Conservation (phyloP, 2,888 invertebrate genomes). For the Lottia gigantea region DNA sequence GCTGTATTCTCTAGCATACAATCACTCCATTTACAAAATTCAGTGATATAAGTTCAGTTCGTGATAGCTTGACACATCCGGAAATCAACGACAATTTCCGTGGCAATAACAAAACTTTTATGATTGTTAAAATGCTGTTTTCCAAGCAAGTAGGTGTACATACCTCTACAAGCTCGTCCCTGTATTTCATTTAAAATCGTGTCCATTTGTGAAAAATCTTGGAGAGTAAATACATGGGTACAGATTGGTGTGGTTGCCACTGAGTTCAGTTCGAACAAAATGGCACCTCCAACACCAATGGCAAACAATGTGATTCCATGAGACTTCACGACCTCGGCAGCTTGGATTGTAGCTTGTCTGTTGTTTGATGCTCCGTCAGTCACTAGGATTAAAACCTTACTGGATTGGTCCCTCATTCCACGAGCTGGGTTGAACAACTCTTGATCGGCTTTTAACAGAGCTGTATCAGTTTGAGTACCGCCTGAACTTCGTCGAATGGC, state of each 20-base stretch:
- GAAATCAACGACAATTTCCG: too few species aligned
- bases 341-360: not conserved
- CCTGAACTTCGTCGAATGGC: not conserved
- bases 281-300: slow-evolving; percentile 24
- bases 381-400: slow-evolving; percentile 19
- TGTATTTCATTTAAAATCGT: slow-evolving; percentile 25
- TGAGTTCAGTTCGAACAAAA: slow-evolving; percentile 19
- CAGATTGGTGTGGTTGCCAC: slow-evolving; percentile 20
- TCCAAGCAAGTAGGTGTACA: not conserved
- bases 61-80: too few species aligned
- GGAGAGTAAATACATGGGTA: slow-evolving; percentile 21
- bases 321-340: slow-evolving; percentile 12
- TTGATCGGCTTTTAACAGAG: slow-evolving; percentile 9
- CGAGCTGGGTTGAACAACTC: not conserved
- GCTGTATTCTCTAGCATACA: too few species aligned
- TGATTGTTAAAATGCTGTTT: too few species aligned
- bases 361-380: slow-evolving; percentile 21
- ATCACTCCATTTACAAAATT: too few species aligned
- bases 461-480: slow-evolving; percentile 6
- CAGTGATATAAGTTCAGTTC: too few species aligned
- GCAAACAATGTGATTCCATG: slow-evolving; percentile 20
- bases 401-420: not conserved
- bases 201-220: slow-evolving; percentile 24
- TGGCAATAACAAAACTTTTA: too few species aligned
- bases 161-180: slow-evolving; percentile 21